Evolutionary conservation across 2,113 vertebrate species (phyloP), one percentile per base, ranked within the genome.

Genomic region (Myiozetetes cayanensis): DNA sequence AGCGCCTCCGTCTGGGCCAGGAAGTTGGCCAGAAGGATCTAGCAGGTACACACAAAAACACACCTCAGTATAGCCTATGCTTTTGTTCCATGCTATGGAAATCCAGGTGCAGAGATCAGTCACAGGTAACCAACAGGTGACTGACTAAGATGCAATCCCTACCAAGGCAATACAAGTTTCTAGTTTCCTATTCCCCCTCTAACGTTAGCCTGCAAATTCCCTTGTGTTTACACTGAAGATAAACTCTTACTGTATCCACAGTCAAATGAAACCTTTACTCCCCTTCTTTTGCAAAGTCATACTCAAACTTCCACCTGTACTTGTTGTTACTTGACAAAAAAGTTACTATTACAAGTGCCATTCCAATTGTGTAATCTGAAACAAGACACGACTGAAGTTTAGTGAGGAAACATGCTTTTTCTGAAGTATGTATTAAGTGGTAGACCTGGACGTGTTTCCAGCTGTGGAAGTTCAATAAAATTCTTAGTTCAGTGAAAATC

Each of bases 11-110:
- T 99, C 97, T 99, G 99, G 61, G 99, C 99, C 90, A 99, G 97
- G 94, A 99, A 99, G 97, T 99, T 99, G 5, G 99, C 98, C 94
- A 98, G 88, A 85, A 99, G 98, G 96, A 99, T 99, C 99, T 99
- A 75, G 47, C 3, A 55, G 33, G 49, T 8, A 77, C 25, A 63
- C 75, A 67, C 6, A 56, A 75, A 58, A 75, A 58, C 22, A 31
- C 50, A 58, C 23, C 31, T 55, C 43, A 56, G 6, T 22, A 15
- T 4, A 39, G 16, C 3, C 59, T 41, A 8, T 19, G 21, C 11
- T 65, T 66, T 37, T 15, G 31, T 13, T n/a, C 68, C 46, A 31
- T 12, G 10, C 20, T 46, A 44, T 22, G 14, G 47, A 88, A 83
- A 74, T 18, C 13, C 46, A 91, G 35, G 18, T 53, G 27, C 49